Evolutionary conservation across 2,888 invertebrate genomes (phyloP), one percentile per base, ranked within the genome.

Genomic region (Gymnocheta viridis): DNA sequence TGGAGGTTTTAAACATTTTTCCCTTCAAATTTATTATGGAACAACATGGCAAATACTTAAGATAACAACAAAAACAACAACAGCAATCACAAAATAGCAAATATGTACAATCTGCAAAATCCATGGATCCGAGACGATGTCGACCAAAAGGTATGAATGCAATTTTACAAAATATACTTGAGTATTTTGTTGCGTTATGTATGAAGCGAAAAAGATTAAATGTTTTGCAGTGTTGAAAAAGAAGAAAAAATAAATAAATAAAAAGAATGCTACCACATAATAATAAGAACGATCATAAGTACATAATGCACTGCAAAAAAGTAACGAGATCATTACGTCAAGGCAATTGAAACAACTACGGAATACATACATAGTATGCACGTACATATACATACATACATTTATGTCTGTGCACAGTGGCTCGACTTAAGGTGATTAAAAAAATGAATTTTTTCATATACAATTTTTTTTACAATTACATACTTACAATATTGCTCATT

Each of bases 251-350:
- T 5, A 60, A 41, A 27, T 41, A 27, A 44, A 38, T 51, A 49
- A 66, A 22, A 67, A 56, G 49, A 76, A 41, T 51, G 60, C 81
- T 77, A 80, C 72, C 67, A 81, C 14, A 51, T 72, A 74, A 79
- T 72, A 74, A 79, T 76, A 72, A 60, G 32, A 76, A 66, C 51
- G 67, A 84, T 73, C 44, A 64, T 49, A 56, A 62, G 77, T 62
- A 64, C 29, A 24, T 32, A 29, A 2, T 29, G 41, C n/a, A 19
- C 19, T 47, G 19, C 6, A 47, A 47, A 41, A 70, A 80, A 72
- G 76, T 76, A 72, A 80, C 76, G 76, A 83, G 80, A 83, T 83
- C 76, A 72, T 70, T 80, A 80, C 74, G 58, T 64, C 79, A 74
- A 79, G 70, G 83, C 69, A 66, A 79, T 76, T 76, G 58, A 56